Evolutionary conservation across 2,888 invertebrate species (phyloP).

Genomic region (Hyalella azteca): DNA sequence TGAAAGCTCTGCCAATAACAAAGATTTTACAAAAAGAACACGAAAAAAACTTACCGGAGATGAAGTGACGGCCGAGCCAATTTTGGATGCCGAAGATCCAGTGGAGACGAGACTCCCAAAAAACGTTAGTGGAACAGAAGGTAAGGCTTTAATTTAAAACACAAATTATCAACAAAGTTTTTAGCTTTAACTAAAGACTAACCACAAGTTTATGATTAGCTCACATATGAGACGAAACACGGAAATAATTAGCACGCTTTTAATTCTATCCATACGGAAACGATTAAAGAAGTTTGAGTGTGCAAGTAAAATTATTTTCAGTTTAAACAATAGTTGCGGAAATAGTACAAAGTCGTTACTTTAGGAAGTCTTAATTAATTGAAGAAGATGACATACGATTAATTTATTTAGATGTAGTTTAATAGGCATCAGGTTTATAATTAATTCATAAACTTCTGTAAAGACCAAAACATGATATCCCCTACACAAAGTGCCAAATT

Average conservation of each 20-base stretch:
- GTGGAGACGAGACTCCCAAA: not conserved
- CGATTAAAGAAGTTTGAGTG: not conserved
- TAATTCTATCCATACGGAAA: not conserved
- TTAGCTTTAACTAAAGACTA: not conserved
- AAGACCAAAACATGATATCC: too few species aligned
- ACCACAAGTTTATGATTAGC: not conserved
- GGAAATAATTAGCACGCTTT: not conserved
- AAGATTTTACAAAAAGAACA: conserved; percentile 21
- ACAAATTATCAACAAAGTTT: not conserved
- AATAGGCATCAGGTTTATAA: too few species aligned
- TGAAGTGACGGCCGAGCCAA: not conserved
- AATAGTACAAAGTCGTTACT: too few species aligned
- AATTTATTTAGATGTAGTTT: not conserved
- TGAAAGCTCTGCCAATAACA: conserved; percentile 35
- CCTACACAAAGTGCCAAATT: too few species aligned
- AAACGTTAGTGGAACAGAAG: not conserved
- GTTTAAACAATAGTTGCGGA: not conserved
- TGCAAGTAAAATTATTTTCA: not conserved
- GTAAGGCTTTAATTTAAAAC: not conserved
- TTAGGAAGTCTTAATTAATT: too few species aligned
- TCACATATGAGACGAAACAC: not conserved
- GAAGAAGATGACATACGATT: too few species aligned
- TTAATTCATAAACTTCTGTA: too few species aligned
- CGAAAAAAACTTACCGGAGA: conserved; percentile 13
- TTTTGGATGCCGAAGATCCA: not conserved